Evolutionary conservation across 2,113 vertebrate genomes (phyloP), one percentile per base, ranked within the genome.

Genomic region (Heptranchias perlo): DNA sequence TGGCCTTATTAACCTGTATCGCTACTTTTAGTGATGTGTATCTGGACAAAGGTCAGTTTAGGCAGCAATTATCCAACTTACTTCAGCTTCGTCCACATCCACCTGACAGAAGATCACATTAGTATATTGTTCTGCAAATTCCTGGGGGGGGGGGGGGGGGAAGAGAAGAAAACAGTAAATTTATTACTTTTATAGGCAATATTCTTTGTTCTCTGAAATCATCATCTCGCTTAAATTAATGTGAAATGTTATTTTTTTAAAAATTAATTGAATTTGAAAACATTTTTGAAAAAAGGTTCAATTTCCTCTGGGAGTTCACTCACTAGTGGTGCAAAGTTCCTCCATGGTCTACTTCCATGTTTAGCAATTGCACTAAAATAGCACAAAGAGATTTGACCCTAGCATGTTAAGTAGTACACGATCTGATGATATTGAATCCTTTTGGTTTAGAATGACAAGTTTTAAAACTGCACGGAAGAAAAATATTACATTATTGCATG

Each of bases 101-200:
- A 99, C 98, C 98, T 99, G 98, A 5, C 99, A 96, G 97, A 99
- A 99, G 31, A 99, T 65, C 61, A 99, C 98, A 0, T 98, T 78
- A 0, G 67, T 25, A 94, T 98, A 97, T 0, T 98, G 96, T 10
- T 97, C 93, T 54, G 96, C 96, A 96, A 98, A 54, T 23, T 1
- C 0, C 99, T 99, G 96, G 54, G n/a, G 35, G 23, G n/a, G n/a
- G n/a, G n/a, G n/a, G n/a, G n/a, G n/a, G n/a, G n/a, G n/a, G 21
- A n/a, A 61, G 11, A 58, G 35, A 18, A 93, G 82, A 35, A 8
- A 28, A 89, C n/a, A 54, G 31, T 61, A 62, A 93, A 93, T 62
- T 35, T 39, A 92, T 11, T 61, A 31, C 31, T 52, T 87, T 13
- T 54, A 23, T 21, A 82, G 18, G n/a, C 39, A 82, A 14, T 82